phyloP scores from a whole-genome alignment of 2,888 invertebrate species.

The Rhagonycha lutea region DNA sequence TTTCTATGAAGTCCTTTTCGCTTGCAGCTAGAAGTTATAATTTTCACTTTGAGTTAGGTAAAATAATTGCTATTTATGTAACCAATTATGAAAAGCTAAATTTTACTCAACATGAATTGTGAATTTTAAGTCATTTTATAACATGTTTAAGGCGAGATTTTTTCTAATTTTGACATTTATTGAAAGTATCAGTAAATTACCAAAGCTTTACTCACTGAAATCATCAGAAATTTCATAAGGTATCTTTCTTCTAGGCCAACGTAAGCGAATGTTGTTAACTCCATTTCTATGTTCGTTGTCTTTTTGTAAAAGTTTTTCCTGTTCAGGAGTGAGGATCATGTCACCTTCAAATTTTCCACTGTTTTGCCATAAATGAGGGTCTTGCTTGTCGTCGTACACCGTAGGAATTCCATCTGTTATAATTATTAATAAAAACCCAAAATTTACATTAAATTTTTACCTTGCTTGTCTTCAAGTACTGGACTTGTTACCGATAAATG shows the following conservation, averaged over 20 bases:
- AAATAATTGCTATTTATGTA: not conserved
- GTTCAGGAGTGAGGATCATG: conserved; percentile 3
- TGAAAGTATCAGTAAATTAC: no score
- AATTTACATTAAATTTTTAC: not conserved
- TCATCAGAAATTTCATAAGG: not conserved
- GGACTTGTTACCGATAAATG: no score
- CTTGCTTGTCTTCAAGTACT: not conserved
- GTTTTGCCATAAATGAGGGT: conserved; percentile 6
- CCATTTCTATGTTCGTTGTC: conserved; percentile 8
- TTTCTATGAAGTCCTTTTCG: not conserved
- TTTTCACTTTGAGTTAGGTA: not conserved
- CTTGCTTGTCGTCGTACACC: not conserved
- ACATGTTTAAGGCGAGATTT: no score
- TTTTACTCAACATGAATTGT: not conserved
- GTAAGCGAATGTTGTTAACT: not conserved
- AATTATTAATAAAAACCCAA: not conserved
- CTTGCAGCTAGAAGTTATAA: not conserved
- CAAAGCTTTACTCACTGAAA: not conserved
- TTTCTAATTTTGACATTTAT: no score
- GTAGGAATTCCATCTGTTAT: not conserved
- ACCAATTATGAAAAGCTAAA: not conserved
- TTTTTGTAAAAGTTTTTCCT: not conserved
- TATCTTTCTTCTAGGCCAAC: conserved; percentile 7
- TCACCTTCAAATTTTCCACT: conserved; percentile 22
- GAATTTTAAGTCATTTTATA: no score